Percentiles rank a stretch among this genome's conserved stretches.
phyloP scores from a whole-genome alignment of 2,797 vertebrate genomes.

The Coregonus ussuriensis region DNA sequence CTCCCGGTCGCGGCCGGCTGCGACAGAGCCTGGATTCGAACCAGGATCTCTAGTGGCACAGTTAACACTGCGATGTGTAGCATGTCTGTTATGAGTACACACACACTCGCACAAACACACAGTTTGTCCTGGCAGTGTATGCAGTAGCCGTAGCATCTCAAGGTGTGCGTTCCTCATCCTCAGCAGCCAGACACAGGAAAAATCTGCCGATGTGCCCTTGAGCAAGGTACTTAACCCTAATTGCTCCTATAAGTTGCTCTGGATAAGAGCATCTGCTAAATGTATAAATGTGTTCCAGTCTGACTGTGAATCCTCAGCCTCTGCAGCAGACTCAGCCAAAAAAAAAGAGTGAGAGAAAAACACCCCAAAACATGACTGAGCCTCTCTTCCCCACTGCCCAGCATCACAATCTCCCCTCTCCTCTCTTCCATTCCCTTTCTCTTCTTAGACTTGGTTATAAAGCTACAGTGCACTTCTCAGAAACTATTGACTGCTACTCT shows the following conservation, averaged over 20 bases:
- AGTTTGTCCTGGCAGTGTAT: not conserved
- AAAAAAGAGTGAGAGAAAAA: conserved; percentile 14
- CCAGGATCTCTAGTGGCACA: no score
- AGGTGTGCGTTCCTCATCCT: not conserved
- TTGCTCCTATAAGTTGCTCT: no score
- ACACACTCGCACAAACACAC: no score
- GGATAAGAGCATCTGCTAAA: no score
- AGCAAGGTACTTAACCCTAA: no score
- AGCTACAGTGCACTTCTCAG: not conserved
- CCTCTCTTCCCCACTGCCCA: conserved; percentile 45
- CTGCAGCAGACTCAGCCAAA: conserved; percentile 46
- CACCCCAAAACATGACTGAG: conserved; percentile 59
- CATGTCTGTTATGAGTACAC: no score
- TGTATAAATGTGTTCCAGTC: conserved; percentile 32
- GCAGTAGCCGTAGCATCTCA: not conserved
- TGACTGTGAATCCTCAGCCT: conserved; percentile 39
- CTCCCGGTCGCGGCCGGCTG: no score
- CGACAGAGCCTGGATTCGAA: no score
- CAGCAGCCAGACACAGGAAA: conserved; percentile 43
- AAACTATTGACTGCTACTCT: not conserved
- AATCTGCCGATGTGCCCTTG: no score
- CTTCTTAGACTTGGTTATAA: not conserved
- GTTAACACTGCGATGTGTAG: no score
- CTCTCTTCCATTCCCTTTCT: conserved; percentile 8
- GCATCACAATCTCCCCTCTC: conserved; percentile 38